Evolutionary conservation across 2,888 invertebrate species (phyloP), one percentile per base, ranked within the genome.

Genomic region (Aspidiotus destructor): DNA sequence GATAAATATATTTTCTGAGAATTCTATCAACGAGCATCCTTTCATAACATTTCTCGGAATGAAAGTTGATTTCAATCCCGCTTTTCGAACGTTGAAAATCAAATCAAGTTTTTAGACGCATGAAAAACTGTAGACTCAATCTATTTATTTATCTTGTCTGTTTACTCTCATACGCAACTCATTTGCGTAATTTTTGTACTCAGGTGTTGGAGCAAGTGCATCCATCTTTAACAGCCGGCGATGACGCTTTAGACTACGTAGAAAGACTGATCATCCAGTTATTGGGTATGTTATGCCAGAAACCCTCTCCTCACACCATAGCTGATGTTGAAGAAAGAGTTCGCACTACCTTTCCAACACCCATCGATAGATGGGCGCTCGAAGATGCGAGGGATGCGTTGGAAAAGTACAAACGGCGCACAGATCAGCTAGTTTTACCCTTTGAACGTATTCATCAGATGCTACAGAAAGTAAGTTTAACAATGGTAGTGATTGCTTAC

Each of bases 271-370:
- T 96, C 76, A 81, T 96, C 72, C 86, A 89, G 70, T 83, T 97
- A 71, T 81, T 97, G 76, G 88, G 87, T 16, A 89, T 90, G 85
- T 82, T 97, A 71, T 94, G 93, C 77, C 91, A 92, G 41, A 73
- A 76, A 8, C 89, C 92, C 40, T 73, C 76, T 8, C 89, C 89
- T 13, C 89, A 89, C 75, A 87, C 89, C 41, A 85, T 89, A 28
- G 80, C 89, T 84, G 97, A 97, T 80, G 92, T 97, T 74, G 95
- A 96, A 77, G 93, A 94, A 74, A 83, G 93, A 72, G 93, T 97
- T 48, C 85, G 88, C 72, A 88, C 88, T 73, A 90, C 91, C 67
- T 95, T 96, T 81, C 96, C 96, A n/a, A 88, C 89, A 15, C 95
- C 96, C 6, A 89, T 97, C 73, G 93, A 95, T 79, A 86, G 86